phyloP scores from a whole-genome alignment of 2,797 vertebrate species.

The Varecia variegata region DNA sequence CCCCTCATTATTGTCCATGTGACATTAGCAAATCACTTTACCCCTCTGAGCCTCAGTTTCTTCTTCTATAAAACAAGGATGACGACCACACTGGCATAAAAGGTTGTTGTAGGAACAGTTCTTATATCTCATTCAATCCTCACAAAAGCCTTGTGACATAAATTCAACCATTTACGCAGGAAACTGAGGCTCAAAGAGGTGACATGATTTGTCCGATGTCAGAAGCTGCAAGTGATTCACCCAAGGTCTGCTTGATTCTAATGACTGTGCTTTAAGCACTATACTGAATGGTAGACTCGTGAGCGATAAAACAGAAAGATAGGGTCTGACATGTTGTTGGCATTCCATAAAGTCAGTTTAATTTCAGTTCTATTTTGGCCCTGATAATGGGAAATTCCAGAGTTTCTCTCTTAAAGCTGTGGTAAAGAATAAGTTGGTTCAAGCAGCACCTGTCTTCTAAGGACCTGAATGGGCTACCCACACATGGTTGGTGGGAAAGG shows the following conservation, averaged over 20 bases:
- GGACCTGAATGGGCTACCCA: neutral
- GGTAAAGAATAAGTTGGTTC: neutral
- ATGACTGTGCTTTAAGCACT: neutral
- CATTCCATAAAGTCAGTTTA: neutral
- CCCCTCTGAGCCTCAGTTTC: neutral
- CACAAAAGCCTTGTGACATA: neutral
- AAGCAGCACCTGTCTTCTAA: neutral
- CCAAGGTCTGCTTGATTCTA: neutral
- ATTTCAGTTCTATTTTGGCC: neutral
- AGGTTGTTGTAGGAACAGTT: neutral
- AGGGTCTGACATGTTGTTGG: neutral
- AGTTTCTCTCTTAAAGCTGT: neutral
- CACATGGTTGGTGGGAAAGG: constrained; percentile 24
- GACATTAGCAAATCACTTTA: neutral
- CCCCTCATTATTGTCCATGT: neutral
- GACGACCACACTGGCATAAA: neutral
- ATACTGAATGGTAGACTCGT: neutral
- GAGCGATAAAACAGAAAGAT: neutral
- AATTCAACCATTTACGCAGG: neutral
- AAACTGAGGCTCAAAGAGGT: neutral
- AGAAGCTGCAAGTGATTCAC: neutral
- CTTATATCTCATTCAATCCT: neutral
- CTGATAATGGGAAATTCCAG: neutral
- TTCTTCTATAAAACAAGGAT: constrained; percentile 11
- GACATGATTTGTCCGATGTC: neutral